phyloP scores from a whole-genome alignment of 2,888 invertebrate genomes.

The Monopis laevigella region DNA sequence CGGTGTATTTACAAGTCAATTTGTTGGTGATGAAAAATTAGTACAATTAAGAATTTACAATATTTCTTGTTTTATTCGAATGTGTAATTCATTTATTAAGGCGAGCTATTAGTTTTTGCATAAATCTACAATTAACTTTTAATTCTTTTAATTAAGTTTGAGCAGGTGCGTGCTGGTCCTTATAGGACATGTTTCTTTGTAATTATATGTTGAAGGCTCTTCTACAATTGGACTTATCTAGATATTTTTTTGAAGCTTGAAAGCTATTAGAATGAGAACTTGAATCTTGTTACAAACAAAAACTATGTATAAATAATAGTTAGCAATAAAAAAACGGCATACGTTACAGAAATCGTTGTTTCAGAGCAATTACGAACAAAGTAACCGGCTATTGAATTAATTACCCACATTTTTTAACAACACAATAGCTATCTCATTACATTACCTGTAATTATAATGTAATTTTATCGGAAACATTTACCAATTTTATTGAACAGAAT shows the following conservation, averaged over 20 bases:
- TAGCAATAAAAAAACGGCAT: neutral
- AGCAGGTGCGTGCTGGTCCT: constrained; percentile 47
- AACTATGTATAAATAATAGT: neutral
- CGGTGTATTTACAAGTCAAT: too few species aligned
- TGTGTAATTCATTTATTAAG: constrained; percentile 6
- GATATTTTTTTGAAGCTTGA: constrained; percentile 5
- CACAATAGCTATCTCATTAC: too few species aligned
- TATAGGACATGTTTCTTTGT: constrained; percentile 43
- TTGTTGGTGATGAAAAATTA: constrained; percentile 6
- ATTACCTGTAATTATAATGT: too few species aligned
- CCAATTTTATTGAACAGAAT: too few species aligned
- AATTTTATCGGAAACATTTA: too few species aligned
- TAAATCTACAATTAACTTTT: constrained; percentile 37
- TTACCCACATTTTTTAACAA: too few species aligned
- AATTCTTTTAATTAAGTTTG: constrained; percentile 40
- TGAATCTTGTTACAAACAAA: neutral
- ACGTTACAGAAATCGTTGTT: too few species aligned
- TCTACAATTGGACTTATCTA: constrained; percentile 7
- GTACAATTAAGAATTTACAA: constrained; percentile 4
- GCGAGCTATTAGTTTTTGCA: constrained; percentile 11
- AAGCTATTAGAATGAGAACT: constrained; percentile 1
- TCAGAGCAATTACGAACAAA: too few species aligned
- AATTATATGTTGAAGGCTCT: constrained; percentile 20
- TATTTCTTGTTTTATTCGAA: constrained; percentile 2
- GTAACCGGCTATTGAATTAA: too few species aligned